Conservation (phyloP, 2,888 invertebrate genomes). For the Habrosyne pyritoides region DNA sequence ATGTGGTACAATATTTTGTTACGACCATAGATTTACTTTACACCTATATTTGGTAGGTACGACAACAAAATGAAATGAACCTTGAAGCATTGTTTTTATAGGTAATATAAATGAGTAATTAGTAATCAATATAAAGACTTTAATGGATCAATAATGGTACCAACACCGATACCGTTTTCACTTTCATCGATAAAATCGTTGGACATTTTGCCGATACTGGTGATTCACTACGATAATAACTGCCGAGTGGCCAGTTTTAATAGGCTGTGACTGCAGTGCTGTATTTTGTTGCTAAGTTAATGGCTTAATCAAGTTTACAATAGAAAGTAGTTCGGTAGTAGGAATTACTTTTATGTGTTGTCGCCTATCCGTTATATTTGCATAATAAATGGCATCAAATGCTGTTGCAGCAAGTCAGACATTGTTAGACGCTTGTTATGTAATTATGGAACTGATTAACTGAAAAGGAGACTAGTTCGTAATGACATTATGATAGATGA, state of each 20-base stretch:
- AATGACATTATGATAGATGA: background rate
- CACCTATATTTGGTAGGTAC: no score
- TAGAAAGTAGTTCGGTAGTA: slow-evolving; percentile 66
- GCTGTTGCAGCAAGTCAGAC: background rate
- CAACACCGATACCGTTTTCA: slow-evolving; percentile 56
- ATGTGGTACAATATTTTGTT: no score
- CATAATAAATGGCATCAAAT: slow-evolving; percentile 2
- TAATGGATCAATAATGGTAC: slow-evolving; percentile 26
- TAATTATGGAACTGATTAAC: background rate
- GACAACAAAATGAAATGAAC: no score
- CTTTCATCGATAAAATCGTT: slow-evolving; percentile 68
- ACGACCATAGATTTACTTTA: no score
- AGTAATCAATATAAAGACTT: slow-evolving; percentile 6
- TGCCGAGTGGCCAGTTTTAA: slow-evolving; percentile 41
- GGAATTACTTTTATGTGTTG: slow-evolving; percentile 56
- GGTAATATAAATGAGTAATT: no score
- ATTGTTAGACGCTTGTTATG: background rate
- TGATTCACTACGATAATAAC: slow-evolving; percentile 63
- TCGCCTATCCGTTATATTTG: slow-evolving; percentile 8
- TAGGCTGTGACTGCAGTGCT: slow-evolving; percentile 60
- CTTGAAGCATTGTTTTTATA: no score
- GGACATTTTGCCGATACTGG: slow-evolving; percentile 53
- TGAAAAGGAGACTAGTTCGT: background rate
- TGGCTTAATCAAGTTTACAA: slow-evolving; percentile 65
- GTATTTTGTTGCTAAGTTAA: slow-evolving; percentile 64